Evolutionary conservation across 2,113 vertebrate species (phyloP).

Genomic region (Rafetus swinhoei): DNA sequence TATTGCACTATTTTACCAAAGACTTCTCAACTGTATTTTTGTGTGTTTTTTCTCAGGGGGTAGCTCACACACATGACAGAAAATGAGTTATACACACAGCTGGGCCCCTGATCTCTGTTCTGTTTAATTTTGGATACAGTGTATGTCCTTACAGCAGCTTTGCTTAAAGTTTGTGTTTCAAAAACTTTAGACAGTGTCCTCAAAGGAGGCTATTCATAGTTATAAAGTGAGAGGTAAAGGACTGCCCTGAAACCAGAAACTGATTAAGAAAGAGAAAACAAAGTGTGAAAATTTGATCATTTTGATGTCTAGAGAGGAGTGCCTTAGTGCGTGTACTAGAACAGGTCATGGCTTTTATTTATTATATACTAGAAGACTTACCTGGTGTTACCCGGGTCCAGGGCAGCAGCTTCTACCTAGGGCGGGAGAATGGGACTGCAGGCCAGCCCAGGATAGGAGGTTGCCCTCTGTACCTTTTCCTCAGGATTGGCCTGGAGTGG

Average conservation of each 20-base stretch:
- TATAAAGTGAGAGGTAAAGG: not conserved
- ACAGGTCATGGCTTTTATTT: not conserved
- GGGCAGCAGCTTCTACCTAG: no score
- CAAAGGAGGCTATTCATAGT: not conserved
- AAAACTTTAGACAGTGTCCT: constrained; percentile 39
- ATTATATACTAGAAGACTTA: no score
- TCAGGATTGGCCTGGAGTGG: no score
- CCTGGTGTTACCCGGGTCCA: no score
- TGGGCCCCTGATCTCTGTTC: constrained; percentile 23
- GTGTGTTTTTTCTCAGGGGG: not conserved
- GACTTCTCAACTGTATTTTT: not conserved
- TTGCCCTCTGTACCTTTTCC: no score
- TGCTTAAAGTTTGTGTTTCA: constrained; percentile 47
- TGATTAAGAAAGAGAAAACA: constrained; percentile 21
- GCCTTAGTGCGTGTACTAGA: not conserved
- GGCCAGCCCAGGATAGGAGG: no score
- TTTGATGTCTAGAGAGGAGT: constrained; percentile 9
- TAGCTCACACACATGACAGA: not conserved
- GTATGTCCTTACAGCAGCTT: not conserved
- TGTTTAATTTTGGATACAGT: not conserved
- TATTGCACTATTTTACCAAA: constrained; percentile 15
- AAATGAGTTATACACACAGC: constrained; percentile 22
- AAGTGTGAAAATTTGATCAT: constrained; percentile 13
- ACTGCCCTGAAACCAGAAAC: not conserved
- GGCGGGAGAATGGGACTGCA: no score